phyloP scores from a whole-genome alignment of 1,140 invertebrate species.

The Uloborus diversus region DNA sequence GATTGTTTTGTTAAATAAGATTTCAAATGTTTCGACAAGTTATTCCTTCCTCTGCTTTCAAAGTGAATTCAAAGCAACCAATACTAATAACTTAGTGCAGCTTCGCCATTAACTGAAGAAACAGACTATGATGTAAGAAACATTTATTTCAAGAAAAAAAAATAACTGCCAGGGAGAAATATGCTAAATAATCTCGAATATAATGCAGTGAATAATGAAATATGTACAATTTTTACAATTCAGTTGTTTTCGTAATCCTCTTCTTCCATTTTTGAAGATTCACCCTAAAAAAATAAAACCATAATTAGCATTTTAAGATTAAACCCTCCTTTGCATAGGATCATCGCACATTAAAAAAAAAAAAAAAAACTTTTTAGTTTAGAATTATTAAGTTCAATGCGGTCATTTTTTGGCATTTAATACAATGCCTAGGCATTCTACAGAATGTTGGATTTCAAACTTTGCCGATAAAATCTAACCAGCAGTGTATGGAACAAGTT shows the following conservation, averaged over 20 bases:
- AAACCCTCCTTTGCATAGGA: neutral
- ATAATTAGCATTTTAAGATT: neutral
- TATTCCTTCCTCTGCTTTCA: no score
- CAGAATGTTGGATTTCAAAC: no score
- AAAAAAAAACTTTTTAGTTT: neutral
- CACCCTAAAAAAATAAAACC: slow-evolving; percentile 5
- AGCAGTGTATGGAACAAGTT: no score
- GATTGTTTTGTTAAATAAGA: no score
- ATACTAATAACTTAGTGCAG: no score
- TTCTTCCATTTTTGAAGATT: slow-evolving; percentile 8
- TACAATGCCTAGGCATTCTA: no score
- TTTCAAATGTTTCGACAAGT: no score
- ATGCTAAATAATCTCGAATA: neutral
- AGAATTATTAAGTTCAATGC: neutral
- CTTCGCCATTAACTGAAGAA: no score
- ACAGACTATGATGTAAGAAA: no score
- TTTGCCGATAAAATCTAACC: no score
- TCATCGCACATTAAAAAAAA: neutral
- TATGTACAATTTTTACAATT: neutral
- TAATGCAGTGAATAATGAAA: neutral
- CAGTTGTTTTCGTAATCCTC: slow-evolving; percentile 29
- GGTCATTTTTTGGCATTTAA: no score
- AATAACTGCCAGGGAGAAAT: neutral
- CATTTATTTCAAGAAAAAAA: neutral
- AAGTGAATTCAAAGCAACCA: no score